These are phyloP conservation scores for Aselliscus stoliczkanus DNA, from an alignment of 2,797 vertebrate species.

Conservation along the genomic window DNA sequence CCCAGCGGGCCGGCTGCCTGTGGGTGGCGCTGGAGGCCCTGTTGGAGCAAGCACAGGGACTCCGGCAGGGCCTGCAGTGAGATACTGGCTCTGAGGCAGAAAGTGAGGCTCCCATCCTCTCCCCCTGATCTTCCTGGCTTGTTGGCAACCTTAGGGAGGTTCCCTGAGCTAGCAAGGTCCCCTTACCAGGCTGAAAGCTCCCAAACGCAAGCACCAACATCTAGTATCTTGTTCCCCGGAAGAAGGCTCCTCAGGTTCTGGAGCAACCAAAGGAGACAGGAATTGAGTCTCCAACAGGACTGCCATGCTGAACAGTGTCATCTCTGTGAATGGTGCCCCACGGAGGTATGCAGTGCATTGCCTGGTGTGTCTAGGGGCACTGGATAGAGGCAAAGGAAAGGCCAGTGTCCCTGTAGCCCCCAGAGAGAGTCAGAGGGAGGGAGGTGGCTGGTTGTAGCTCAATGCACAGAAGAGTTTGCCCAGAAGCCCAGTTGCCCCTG, in stretches of 20 bases:
- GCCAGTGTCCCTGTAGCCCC: neutral
- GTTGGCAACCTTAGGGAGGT: neutral
- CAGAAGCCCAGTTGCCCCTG: neutral
- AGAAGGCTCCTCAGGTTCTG: neutral
- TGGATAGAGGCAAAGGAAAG: neutral
- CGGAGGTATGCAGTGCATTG: neutral
- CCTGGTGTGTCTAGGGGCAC: neutral
- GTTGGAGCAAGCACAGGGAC: constrained; percentile 72
- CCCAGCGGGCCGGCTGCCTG: constrained; percentile 69
- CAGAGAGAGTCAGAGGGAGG: neutral
- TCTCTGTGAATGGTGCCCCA: neutral
- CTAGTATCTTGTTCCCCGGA: neutral
- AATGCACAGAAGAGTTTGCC: neutral
- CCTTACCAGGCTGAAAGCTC: neutral
- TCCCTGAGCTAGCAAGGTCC: neutral
- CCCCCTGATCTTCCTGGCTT: neutral
- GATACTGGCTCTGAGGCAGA: constrained; percentile 79
- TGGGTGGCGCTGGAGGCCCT: constrained; percentile 31
- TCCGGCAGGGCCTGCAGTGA: constrained; percentile 68
- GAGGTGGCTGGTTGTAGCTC: neutral
- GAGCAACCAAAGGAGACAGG: neutral
- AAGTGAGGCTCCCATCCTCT: constrained; percentile 66
- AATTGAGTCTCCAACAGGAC: neutral
- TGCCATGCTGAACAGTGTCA: neutral
- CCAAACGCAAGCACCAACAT: neutral